These are phyloP conservation scores for Cryptus viduatorius DNA, from an alignment of 2,888 invertebrate genomes.

Conservation along the genomic window DNA sequence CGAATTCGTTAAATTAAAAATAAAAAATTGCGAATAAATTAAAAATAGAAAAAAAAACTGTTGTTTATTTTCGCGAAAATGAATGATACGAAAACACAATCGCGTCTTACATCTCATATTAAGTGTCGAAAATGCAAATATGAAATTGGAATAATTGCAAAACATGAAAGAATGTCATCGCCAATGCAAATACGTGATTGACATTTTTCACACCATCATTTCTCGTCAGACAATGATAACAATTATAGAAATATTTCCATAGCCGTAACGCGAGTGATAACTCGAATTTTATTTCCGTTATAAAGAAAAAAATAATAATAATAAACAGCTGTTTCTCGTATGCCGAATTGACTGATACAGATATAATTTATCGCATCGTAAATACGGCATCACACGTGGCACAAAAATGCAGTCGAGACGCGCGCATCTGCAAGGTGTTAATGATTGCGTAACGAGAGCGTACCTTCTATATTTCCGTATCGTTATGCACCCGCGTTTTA, in stretches of 20 bases:
- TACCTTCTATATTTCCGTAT: neutral
- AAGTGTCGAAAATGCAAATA: too few species aligned
- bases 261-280: neutral
- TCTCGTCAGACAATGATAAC: neutral
- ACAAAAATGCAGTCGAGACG: constrained; percentile 32
- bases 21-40: too few species aligned
- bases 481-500: neutral
- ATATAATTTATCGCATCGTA: constrained; percentile 12
- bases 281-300: neutral
- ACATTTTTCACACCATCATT: neutral
- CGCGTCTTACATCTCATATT: too few species aligned
- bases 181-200: too few species aligned
- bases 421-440: constrained; percentile 47
- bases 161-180: too few species aligned
- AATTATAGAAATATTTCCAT: neutral
- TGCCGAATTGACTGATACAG: neutral
- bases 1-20: too few species aligned
- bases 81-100: too few species aligned
- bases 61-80: too few species aligned
- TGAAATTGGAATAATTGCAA: too few species aligned
- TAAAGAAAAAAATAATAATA: neutral
- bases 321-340: neutral
- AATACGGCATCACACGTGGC: constrained; percentile 10
- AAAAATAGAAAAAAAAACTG: too few species aligned
- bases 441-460: constrained; percentile 35